phyloP scores from a whole-genome alignment of 37 sponge, comb jelly and placozoan genomes.

The Haliclona indistincta region DNA sequence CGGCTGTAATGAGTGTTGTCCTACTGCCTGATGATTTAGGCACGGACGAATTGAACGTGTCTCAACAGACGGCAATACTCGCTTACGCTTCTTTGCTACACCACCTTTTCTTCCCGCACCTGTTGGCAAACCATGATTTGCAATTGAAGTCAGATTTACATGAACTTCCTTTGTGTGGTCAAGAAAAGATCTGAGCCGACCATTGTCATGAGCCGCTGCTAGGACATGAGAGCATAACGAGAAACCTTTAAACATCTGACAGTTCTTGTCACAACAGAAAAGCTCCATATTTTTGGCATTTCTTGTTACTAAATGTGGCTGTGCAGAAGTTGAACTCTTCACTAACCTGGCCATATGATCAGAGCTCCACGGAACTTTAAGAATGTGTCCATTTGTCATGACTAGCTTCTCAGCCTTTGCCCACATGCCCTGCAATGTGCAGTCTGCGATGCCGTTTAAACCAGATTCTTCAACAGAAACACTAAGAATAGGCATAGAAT shows the following conservation, averaged over 20 bases:
- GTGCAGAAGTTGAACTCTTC: neutral
- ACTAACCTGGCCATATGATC: neutral
- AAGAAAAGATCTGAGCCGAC: constrained; percentile 10
- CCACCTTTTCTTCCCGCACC: constrained; percentile 39
- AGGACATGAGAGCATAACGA: constrained; percentile 26
- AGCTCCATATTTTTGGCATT: neutral
- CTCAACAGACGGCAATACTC: neutral
- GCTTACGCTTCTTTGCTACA: constrained; percentile 1
- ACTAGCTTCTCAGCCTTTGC: constrained; percentile 1
- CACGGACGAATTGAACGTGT: neutral
- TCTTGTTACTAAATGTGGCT: neutral
- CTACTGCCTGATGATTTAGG: neutral
- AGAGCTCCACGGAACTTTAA: neutral
- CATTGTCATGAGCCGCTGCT: constrained; percentile 31
- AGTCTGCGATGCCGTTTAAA: neutral
- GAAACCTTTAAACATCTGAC: constrained; percentile 36
- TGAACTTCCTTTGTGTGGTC: neutral
- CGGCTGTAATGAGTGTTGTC: no score
- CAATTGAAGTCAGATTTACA: constrained; percentile 13
- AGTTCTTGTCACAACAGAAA: constrained; percentile 12
- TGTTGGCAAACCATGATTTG: constrained; percentile 9
- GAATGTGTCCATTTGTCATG: neutral
- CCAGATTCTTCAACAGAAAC: neutral
- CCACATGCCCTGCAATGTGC: neutral
- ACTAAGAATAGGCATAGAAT: no score